phyloP scores from a whole-genome alignment of 1,140 invertebrate genomes.

The Ylistrum balloti region DNA sequence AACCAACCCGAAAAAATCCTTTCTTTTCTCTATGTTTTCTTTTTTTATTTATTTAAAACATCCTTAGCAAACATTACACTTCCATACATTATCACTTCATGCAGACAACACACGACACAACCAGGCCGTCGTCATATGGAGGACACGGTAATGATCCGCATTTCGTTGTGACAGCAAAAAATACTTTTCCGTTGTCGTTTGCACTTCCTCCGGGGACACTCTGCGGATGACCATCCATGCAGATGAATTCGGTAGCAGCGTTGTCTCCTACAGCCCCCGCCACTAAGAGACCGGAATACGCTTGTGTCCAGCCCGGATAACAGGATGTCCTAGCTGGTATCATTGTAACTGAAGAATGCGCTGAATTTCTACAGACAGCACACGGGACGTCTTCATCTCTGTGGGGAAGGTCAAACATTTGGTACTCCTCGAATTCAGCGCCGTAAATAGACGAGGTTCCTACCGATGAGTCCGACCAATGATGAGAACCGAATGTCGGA shows the following conservation, averaged over 20 bases:
- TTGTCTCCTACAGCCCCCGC: conserved; percentile 42
- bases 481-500: background rate
- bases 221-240: conserved; percentile 59
- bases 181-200: conserved; percentile 59
- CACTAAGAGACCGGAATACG: conserved; percentile 64
- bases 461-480: background rate
- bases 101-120: conserved; percentile 62
- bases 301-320: conserved; percentile 56
- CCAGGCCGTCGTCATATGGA: conserved; percentile 53
- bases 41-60: no score
- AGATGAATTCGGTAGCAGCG: conserved; percentile 51
- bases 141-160: conserved; percentile 62
- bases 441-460: background rate
- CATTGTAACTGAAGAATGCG: conserved; percentile 52
- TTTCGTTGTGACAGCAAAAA: conserved; percentile 53
- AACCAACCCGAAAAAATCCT: no score
- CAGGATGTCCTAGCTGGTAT: conserved; percentile 62
- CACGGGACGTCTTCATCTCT: conserved; percentile 54
- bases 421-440: background rate
- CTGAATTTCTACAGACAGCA: conserved; percentile 47
- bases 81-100: conserved; percentile 46
- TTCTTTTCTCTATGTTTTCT: no score
- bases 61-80: no score
- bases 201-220: background rate
- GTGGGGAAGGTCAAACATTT: background rate